Evolutionary conservation across 2,797 vertebrate species (phyloP), one percentile per base, ranked within the genome.

Genomic region (Rhinatrema bivittatum): DNA sequence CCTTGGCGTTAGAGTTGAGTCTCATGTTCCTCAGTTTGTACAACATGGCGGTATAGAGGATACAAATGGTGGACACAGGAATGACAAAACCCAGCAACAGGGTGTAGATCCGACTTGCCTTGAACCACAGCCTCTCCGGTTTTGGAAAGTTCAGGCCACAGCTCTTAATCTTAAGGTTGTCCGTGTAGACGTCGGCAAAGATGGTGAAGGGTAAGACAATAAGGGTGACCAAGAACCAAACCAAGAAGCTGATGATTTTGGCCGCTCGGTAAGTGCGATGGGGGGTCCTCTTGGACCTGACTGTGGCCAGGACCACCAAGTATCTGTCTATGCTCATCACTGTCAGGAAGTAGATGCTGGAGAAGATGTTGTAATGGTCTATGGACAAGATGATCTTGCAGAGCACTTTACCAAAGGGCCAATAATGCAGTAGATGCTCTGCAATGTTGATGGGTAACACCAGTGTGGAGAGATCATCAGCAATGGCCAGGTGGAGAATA

Each of bases 301-400:
- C 87, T 0, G 87, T 90, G 2, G 89, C 85, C 65, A 89, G 42
- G 0, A 91, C 87, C 0, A 87, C 89, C 42, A 91, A 61, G 38
- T 88, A 93, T 7, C 84, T 80, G 62, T 91, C 90, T 6, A 88
- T 62, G 42, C 89, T 92, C 88, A 88, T 91, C 2, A 89, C 79
- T 0, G 87, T 91, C 16, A 91, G 74, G 62, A 92, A 91, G 13
- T 87, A 91, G 53, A 89, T 85, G 25, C 90, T 91, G 47, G 87
- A 93, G 73, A 93, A 94, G 49, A 91, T 91, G 38, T 90, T 90
- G 63, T 88, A 90, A 59, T 89, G 87, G 56, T 89, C 87, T 1
- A 86, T 78, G 56, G 88, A 89, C 10, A 94, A 63, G 45, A 90
- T 90, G 20, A 89, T 42, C 52, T 90, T 91, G 70, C 90, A 94